These are phyloP conservation scores for Moxostoma hubbsi DNA, from an alignment of 2,797 vertebrate species.

Conservation along the genomic window DNA sequence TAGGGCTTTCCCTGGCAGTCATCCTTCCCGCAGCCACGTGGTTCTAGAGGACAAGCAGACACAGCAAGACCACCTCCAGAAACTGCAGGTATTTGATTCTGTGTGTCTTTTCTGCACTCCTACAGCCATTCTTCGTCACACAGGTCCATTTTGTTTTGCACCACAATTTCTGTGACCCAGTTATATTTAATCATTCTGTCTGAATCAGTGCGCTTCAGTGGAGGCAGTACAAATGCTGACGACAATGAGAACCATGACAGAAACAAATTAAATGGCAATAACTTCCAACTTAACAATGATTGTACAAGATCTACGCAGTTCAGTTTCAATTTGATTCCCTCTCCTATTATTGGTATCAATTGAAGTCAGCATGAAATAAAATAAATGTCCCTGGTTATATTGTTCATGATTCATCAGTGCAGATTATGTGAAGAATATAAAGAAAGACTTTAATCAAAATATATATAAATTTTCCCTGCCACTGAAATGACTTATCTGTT, in stretches of 20 bases:
- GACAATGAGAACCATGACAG: constrained; percentile 8
- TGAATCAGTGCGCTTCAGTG: constrained; percentile 34
- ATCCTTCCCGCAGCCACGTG: constrained; percentile 82
- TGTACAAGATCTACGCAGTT: constrained; percentile 13
- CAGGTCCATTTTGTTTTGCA: background rate
- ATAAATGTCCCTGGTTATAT: background rate
- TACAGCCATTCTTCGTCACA: background rate
- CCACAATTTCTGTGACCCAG: constrained; percentile 3
- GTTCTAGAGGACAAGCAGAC: constrained; percentile 81
- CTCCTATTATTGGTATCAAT: background rate
- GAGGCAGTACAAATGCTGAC: constrained; percentile 30
- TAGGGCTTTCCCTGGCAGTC: constrained; percentile 89
- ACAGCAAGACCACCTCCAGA: constrained; percentile 82
- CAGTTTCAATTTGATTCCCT: constrained; percentile 16
- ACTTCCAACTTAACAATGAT: constrained; percentile 20
- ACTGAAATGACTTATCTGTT: too few relatives aligned
- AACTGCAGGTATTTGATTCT: constrained; percentile 81
- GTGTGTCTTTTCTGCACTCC: background rate
- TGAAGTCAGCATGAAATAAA: background rate
- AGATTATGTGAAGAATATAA: too few relatives aligned
- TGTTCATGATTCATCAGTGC: background rate
- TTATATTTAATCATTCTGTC: constrained; percentile 20
- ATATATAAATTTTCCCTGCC: too few relatives aligned
- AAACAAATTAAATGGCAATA: constrained; percentile 3
- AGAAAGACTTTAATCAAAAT: too few relatives aligned